Conservation (phyloP, 1,140 invertebrate species). For the Anadara kagoshimensis region DNA sequence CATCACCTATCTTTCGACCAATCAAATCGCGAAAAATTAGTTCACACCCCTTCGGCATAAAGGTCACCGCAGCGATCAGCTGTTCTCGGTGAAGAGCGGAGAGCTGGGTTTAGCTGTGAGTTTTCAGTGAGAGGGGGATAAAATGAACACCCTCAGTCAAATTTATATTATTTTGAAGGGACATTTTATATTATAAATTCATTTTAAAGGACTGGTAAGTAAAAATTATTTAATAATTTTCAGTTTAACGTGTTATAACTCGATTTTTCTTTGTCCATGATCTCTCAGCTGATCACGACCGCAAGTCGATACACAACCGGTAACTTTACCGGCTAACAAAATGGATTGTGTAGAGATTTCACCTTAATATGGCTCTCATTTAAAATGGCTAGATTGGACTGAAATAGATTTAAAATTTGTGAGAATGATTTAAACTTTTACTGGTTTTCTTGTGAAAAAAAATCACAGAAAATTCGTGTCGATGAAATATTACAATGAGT, state of each 20-base stretch:
- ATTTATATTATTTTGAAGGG: slow-evolving; percentile 14
- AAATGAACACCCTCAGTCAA: background rate
- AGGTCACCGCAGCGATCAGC: slow-evolving; percentile 22
- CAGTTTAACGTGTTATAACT: background rate
- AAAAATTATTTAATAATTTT: background rate
- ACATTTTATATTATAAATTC: slow-evolving; percentile 1
- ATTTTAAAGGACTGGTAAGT: slow-evolving; percentile 12
- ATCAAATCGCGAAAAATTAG: slow-evolving; percentile 10
- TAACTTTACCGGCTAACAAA: too few species aligned
- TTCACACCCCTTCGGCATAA: slow-evolving; percentile 11
- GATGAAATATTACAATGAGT: too few species aligned
- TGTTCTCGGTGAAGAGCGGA: slow-evolving; percentile 12
- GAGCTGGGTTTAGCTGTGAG: background rate
- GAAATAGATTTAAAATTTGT: too few species aligned
- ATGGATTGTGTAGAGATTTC: too few species aligned
- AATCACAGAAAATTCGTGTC: too few species aligned
- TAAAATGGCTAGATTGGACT: too few species aligned
- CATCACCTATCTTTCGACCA: slow-evolving; percentile 9
- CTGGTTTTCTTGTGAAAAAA: too few species aligned
- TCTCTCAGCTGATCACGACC: too few species aligned
- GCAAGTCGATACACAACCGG: too few species aligned
- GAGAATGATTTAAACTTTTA: too few species aligned
- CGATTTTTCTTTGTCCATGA: background rate
- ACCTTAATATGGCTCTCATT: too few species aligned
- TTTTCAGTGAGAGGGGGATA: slow-evolving; percentile 3